Percentiles rank a stretch among this genome's conserved stretches.
These are phyloP conservation scores for Chrysodeixis includens DNA, from an alignment of 2,888 invertebrate genomes.

Conservation along the genomic window DNA sequence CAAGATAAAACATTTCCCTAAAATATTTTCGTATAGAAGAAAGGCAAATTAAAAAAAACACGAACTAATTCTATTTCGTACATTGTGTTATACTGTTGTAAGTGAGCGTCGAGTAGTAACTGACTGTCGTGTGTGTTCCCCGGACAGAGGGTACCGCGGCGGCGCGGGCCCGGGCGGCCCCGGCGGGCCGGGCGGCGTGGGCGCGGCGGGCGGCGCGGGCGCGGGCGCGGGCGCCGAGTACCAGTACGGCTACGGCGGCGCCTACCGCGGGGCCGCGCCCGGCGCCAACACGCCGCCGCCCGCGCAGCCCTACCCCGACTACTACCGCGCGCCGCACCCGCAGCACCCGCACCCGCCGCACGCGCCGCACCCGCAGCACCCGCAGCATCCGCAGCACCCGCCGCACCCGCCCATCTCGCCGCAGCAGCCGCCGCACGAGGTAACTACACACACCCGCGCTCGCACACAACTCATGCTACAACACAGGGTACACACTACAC, in stretches of 20 bases:
- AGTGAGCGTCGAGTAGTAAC: too few relatives aligned
- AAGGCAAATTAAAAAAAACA: too few relatives aligned
- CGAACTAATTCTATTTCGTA: too few relatives aligned
- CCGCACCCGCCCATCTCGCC: constrained; percentile 63
- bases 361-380: constrained; percentile 64
- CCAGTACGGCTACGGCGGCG: constrained; percentile 85
- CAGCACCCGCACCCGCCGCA: constrained; percentile 70
- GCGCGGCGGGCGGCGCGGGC: constrained; percentile 24
- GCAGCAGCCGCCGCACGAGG: constrained; percentile 75
- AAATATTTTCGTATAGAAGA: too few relatives aligned
- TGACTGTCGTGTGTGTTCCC: too few relatives aligned
- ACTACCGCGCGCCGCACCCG: constrained; percentile 81
- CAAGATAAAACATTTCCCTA: too few relatives aligned
- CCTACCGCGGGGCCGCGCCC: constrained; percentile 75
- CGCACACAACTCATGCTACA: constrained; percentile 23
- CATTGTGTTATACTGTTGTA: too few relatives aligned
- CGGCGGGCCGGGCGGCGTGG: constrained; percentile 35
- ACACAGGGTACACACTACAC: neutral
- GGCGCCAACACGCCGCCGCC: constrained; percentile 75
- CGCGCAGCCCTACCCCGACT: constrained; percentile 80
- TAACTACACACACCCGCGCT: constrained; percentile 40
- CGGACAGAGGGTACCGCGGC: constrained; percentile 77
- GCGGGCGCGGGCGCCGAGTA: constrained; percentile 66
- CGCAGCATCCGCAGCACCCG: constrained; percentile 65
- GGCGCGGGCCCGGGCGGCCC: constrained; percentile 12